Base-by-base conservation (phyloP, 2,888 invertebrate species). In the Odiellus spinosus region DNA sequence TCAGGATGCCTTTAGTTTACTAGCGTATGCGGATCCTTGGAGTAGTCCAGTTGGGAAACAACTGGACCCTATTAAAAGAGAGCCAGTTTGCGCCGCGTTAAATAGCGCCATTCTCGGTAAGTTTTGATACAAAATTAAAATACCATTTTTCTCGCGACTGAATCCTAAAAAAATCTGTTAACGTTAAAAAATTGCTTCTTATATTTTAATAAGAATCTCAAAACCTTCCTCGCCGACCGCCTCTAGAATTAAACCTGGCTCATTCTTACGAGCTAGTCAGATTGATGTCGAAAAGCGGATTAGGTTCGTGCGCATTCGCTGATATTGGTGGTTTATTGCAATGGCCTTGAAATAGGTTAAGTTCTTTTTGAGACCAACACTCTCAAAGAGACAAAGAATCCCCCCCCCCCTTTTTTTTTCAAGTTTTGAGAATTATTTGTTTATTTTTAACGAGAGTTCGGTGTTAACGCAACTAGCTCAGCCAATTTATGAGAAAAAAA, bases 21-120 rank as follows among this genome's bases (percentile, higher is more conserved):
- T 96, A 64, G 95, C 95, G 42, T 96, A 96, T 71, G 83, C 88
- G 59, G 93, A 96, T 73, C 96, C 95, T 26, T 93, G 90, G 90
- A 81, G 80, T 63, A 91, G 91, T 69, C 93, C 93, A 15, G 82
- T 95, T 52, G 91, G 91, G 52, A 88, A 87, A 82, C 90, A 93
- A 69, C 73, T 96, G 60, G 82, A 90, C 68, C 84, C 93, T n/a
- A 76, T 82, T 58, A 84, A 91, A 63, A 76, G 96, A 60, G 95
- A 96, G 71, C 80, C 83, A 45, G 84, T 95, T 51, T 91, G 90
- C 73, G 86, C 87, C 62, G 84, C 88, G 63, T 78, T 96, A 61
- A 96, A 96, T 73, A 90, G 93, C 61, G 93, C 95, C 67, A 95
- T 96, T 70, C 76, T 95, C 70, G 90, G 93, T 91, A 66, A 67